Evolutionary conservation across 2,888 invertebrate genomes (phyloP).

Genomic region (Falcaria lacertinaria): DNA sequence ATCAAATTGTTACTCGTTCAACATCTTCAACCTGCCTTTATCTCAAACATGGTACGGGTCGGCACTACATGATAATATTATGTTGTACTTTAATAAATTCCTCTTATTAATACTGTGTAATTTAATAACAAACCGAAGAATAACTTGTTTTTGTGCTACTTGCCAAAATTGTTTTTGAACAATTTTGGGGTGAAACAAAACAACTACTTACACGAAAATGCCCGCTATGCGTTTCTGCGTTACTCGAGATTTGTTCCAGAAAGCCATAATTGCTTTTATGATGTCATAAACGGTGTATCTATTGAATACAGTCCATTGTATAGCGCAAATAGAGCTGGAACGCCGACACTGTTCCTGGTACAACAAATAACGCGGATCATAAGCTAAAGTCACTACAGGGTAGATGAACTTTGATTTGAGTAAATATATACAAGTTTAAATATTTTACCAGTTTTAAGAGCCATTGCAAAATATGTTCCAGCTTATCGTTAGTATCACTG

Average conservation of each 20-base stretch:
- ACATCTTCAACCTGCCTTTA: too few relatives aligned
- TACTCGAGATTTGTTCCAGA: constrained; percentile 18
- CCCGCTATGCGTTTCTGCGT: too few relatives aligned
- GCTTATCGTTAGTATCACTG: neutral
- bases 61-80: too few relatives aligned
- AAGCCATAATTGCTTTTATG: constrained; percentile 30
- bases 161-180: too few relatives aligned
- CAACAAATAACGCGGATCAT: constrained; percentile 31
- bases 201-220: too few relatives aligned
- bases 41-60: too few relatives aligned
- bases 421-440: neutral
- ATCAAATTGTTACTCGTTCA: too few relatives aligned
- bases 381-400: constrained; percentile 27
- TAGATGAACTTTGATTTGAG: constrained; percentile 35
- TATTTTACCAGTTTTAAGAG: neutral
- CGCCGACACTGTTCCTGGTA: constrained; percentile 37
- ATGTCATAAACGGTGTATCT: constrained; percentile 24
- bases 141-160: too few relatives aligned
- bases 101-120: too few relatives aligned
- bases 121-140: too few relatives aligned
- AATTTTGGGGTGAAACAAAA: too few relatives aligned
- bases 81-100: too few relatives aligned
- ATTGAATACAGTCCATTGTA: constrained; percentile 26
- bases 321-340: constrained; percentile 19
- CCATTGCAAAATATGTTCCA: neutral